A percentile compares a stretch with the other conserved stretches of the same genome.
Evolutionary conservation across 1,140 invertebrate genomes (phyloP).

Genomic region (Cydia pomonella): DNA sequence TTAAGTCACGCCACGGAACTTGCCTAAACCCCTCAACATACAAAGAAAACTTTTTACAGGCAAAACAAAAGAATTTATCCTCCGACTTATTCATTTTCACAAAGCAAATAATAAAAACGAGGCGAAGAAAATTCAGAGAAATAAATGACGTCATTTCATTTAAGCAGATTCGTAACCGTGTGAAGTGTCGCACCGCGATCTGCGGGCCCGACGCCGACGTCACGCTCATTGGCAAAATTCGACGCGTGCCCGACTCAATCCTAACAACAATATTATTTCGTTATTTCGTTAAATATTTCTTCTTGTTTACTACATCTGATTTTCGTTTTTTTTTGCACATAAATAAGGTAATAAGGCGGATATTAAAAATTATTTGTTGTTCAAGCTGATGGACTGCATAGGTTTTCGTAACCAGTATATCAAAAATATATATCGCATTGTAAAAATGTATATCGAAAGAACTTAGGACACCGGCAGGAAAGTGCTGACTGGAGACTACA

Average conservation of each 20-base stretch:
- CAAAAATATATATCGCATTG: too few relatives aligned
- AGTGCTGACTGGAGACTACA: too few relatives aligned
- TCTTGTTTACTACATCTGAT: background rate
- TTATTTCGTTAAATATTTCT: background rate
- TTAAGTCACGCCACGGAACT: background rate
- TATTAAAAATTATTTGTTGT: too few relatives aligned
- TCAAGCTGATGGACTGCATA: too few relatives aligned
- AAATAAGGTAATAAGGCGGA: too few relatives aligned
- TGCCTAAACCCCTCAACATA: slow-evolving; percentile 3
- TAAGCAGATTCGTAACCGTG: slow-evolving; percentile 21
- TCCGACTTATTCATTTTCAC: slow-evolving; percentile 18
- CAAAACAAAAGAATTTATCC: slow-evolving; percentile 8
- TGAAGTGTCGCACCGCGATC: background rate
- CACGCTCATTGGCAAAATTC: slow-evolving; percentile 27
- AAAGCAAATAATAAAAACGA: slow-evolving; percentile 31
- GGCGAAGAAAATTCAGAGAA: slow-evolving; percentile 26
- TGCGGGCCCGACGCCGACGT: background rate
- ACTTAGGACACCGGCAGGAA: too few relatives aligned
- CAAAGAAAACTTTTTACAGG: background rate
- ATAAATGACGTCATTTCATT: slow-evolving; percentile 32
- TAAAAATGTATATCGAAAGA: too few relatives aligned
- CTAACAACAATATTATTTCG: background rate
- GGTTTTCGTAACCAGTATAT: too few relatives aligned
- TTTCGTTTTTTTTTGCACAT: background rate
- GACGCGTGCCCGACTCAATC: background rate